phyloP scores from a whole-genome alignment of 2,113 vertebrate species.

The Microcebus lehilahytsara region DNA sequence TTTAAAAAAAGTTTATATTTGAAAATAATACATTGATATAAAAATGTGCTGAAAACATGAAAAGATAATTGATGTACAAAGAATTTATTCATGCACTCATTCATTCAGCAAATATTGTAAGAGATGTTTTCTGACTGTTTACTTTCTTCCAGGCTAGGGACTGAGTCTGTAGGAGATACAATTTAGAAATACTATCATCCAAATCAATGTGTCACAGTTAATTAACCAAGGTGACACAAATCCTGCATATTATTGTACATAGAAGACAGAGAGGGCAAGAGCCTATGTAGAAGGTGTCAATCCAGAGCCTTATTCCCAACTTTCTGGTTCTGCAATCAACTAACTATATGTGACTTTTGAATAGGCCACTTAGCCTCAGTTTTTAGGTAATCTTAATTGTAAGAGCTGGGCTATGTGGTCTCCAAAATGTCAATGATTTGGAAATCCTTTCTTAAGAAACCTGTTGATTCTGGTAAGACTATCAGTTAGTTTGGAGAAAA shows the following conservation, averaged over 20 bases:
- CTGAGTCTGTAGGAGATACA: neutral
- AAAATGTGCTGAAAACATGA: neutral
- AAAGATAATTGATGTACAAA: neutral
- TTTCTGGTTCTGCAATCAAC: neutral
- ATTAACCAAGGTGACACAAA: neutral
- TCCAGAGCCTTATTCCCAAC: neutral
- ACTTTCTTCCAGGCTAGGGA: neutral
- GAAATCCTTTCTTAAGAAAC: slow-evolving; percentile 48
- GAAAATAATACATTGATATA: neutral
- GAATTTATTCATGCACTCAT: neutral
- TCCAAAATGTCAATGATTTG: neutral
- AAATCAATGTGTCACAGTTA: neutral
- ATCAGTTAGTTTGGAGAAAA: neutral
- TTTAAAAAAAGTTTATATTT: neutral
- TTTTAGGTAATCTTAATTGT: neutral
- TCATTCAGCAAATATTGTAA: neutral
- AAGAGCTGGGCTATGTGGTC: neutral
- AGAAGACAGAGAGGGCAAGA: neutral
- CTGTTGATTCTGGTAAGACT: neutral
- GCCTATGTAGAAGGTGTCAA: neutral
- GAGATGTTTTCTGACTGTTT: neutral
- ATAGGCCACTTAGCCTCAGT: neutral
- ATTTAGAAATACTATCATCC: neutral
- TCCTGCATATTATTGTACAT: neutral
- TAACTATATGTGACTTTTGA: neutral